Percentiles rank a stretch among this genome's conserved stretches.
These are phyloP conservation scores for Xenopus tropicalis DNA, from an alignment of 2,113 vertebrate species.

Conservation along the genomic window UCB_Xtro_10.0 CM004447.2:110422001-110422500, in stretches of 20 bases:
- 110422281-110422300: constrained; percentile 67
- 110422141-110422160: constrained; percentile 32
- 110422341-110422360: constrained; percentile 68
- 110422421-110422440: neutral
- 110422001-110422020: too few relatives aligned
- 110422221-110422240: constrained; percentile 63
- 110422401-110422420: constrained; percentile 45
- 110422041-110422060: too few relatives aligned
- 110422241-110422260: constrained; percentile 69
- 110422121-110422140: neutral
- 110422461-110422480: neutral
- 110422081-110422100: too few relatives aligned
- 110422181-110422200: constrained; percentile 51
- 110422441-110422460: neutral
- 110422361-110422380: constrained; percentile 63
- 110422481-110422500: constrained; percentile 7
- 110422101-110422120: too few relatives aligned
- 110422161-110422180: constrained; percentile 5
- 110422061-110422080: too few relatives aligned
- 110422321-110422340: constrained; percentile 80
- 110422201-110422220: constrained; percentile 73
- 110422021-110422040: too few relatives aligned
- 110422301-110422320: constrained; percentile 79
- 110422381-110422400: constrained; percentile 58
- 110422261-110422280: constrained; percentile 73